Evolutionary conservation across 2,888 invertebrate genomes (phyloP), one percentile per base, ranked within the genome.

Genomic region (Synanthedon myopaeformis): DNA sequence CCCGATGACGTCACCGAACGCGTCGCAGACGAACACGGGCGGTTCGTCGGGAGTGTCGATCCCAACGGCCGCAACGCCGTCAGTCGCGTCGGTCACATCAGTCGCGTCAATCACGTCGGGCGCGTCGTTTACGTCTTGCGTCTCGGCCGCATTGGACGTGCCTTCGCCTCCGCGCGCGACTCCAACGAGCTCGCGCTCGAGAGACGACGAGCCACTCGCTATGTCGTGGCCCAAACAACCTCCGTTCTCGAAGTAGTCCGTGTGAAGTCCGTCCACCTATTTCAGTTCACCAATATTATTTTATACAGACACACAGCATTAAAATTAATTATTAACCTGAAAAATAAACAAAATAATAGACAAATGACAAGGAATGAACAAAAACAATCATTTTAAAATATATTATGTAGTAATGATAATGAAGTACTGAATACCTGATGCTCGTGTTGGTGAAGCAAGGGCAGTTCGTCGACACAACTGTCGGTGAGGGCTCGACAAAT

Each of bases 401-500:
- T 5, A 23, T 23, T 23, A 23, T 23, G 23, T 23, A 23, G 23
- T 23, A 19, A 19, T 3, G 19, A 19, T 19, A 19, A 17, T 17
- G 4, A 23, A 5, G 5, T 17, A 23, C 4, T 4, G 4, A 23
- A 35, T 35, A 35, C 35, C 35, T 35, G 35, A 35, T 35, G 35
- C 10, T 35, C 35, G 4, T 45, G 45, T 35, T 35, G 35, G 49
- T 17, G 66, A 55, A 64, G 58, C 42, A 58, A 61, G 28, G 69
- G 72, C 62, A 82, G 64, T 13, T 72, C 71, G 64, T 84, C 83
- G 4, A 83, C 81, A 56, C 81, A 81, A 64, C 85, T 84, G 68
- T 85, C 84, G 0, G 85, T 83, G 19, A 85, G 72, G 12, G 76
- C 67, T 1, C 76, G 66, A 51, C 74, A 45, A n/a, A 45, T 14